A percentile compares a stretch with the other conserved stretches of the same genome.
Conservation (phyloP, 2,888 invertebrate species). For the Hyalella azteca region DNA sequence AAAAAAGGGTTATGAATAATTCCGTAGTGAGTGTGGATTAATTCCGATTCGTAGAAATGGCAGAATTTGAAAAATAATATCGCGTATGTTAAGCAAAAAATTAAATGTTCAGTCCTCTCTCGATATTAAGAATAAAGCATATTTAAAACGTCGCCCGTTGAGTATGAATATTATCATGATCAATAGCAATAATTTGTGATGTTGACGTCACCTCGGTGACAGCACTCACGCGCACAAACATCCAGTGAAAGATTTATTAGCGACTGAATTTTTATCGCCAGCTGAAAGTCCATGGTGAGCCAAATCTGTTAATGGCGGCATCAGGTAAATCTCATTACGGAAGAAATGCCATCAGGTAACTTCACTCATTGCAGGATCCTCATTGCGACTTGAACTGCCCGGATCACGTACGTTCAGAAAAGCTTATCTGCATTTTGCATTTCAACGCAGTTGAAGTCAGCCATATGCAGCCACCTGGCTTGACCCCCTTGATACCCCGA, state of each 20-base stretch:
- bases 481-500: background rate
- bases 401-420: no score
- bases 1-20: no score
- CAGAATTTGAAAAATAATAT: no score
- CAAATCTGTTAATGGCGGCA: background rate
- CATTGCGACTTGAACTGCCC: no score
- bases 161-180: no score
- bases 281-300: background rate
- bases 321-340: background rate
- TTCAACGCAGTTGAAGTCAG: background rate
- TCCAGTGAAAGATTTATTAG: background rate
- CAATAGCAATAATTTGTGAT: background rate
- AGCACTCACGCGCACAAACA: background rate
- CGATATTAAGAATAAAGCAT: no score
- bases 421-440: constrained; percentile 5
- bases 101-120: no score
- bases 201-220: background rate
- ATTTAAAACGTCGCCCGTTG: no score
- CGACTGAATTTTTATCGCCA: background rate
- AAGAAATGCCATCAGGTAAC: background rate
- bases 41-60: no score
- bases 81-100: no score
- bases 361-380: no score
- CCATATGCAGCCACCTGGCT: constrained; percentile 11
- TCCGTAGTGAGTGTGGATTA: no score